Evolutionary conservation across 2,888 invertebrate species (phyloP).

Genomic region (Orthosia gracilis): DNA sequence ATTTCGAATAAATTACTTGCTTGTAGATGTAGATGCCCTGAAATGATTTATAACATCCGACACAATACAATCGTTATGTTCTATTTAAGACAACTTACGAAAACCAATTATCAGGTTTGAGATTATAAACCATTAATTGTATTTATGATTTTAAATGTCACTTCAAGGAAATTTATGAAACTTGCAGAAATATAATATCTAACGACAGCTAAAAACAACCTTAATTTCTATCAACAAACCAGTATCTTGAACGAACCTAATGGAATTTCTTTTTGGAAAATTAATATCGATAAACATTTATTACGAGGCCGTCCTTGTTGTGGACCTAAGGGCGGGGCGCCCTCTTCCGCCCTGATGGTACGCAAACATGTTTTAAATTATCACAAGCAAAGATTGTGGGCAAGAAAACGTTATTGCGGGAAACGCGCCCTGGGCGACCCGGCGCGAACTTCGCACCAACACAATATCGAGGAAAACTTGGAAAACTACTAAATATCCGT

Average conservation of each 20-base stretch:
- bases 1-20: slow-evolving; percentile 46
- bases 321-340: slow-evolving; percentile 62
- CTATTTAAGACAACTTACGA: slow-evolving; percentile 4
- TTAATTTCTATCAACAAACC: slow-evolving; percentile 12
- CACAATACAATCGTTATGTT: slow-evolving; percentile 16
- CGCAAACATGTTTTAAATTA: slow-evolving; percentile 82
- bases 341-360: slow-evolving; percentile 68
- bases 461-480: slow-evolving; percentile 77
- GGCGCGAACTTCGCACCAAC: slow-evolving; percentile 68
- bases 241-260: slow-evolving; percentile 12
- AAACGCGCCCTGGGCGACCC: slow-evolving; percentile 70
- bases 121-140: neutral
- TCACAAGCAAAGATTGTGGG: slow-evolving; percentile 78
- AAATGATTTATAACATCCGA: slow-evolving; percentile 43
- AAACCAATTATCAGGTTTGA: slow-evolving; percentile 11
- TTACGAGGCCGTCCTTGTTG: slow-evolving; percentile 54
- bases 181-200: neutral
- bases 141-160: neutral
- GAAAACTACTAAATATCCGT: slow-evolving; percentile 77
- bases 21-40: slow-evolving; percentile 27
- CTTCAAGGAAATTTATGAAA: neutral
- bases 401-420: slow-evolving; percentile 78
- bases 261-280: slow-evolving; percentile 60
- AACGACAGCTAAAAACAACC: neutral
- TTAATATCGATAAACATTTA: slow-evolving; percentile 78